Evolutionary conservation across 2,888 invertebrate genomes (phyloP).

Genomic region (Anodontia alba): DNA sequence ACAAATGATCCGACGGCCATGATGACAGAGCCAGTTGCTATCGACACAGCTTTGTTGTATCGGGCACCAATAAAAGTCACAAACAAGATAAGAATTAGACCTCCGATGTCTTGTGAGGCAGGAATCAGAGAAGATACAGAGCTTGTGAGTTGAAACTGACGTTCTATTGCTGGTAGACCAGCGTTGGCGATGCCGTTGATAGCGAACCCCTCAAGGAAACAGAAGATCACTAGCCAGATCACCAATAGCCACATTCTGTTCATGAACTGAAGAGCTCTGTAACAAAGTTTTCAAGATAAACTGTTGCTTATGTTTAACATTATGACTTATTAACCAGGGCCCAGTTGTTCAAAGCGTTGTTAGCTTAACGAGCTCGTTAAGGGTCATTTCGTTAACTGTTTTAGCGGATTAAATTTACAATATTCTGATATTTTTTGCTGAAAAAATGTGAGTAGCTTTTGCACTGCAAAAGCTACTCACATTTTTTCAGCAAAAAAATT

Average conservation of each 20-base stretch:
- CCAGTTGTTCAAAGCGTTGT: no score
- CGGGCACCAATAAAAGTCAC: constrained; percentile 68
- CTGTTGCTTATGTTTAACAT: no score
- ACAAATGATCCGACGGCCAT: constrained; percentile 72
- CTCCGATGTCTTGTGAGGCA: constrained; percentile 64
- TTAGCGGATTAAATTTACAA: no score
- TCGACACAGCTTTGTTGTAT: constrained; percentile 65
- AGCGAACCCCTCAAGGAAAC: constrained; percentile 71
- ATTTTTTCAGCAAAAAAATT: no score
- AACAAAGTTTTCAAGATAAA: no score
- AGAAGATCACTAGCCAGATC: constrained; percentile 62
- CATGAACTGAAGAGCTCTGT: constrained; percentile 61
- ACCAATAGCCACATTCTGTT: constrained; percentile 65
- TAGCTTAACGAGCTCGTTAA: no score
- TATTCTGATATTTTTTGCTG: no score
- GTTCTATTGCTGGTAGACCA: constrained; percentile 66
- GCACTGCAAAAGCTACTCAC: no score
- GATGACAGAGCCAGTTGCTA: constrained; percentile 65
- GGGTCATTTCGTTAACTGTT: no score
- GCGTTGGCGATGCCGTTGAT: constrained; percentile 73
- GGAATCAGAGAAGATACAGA: constrained; percentile 64
- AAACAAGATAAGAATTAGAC: constrained; percentile 65
- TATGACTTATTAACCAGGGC: no score
- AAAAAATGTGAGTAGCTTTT: no score
- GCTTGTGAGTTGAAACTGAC: constrained; percentile 68